Evolutionary conservation across 2,797 vertebrate genomes (phyloP).

Genomic region (Mastacembelus armatus): DNA sequence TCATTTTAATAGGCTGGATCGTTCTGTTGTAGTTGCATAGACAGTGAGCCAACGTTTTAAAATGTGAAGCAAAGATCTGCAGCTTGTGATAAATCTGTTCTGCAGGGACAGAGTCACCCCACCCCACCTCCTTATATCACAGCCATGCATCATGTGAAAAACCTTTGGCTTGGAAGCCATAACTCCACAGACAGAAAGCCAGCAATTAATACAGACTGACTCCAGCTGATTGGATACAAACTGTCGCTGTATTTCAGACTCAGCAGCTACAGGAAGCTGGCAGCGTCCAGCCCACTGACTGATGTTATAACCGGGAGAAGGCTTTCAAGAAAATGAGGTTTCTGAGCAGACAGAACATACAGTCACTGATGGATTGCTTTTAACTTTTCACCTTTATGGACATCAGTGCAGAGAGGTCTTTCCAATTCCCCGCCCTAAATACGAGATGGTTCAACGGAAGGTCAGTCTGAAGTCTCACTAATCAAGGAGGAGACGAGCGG

Average conservation of each 20-base stretch:
- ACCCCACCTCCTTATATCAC: too few relatives aligned
- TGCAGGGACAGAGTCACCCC: too few relatives aligned
- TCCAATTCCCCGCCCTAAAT: not conserved
- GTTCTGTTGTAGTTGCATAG: too few relatives aligned
- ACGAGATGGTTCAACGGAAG: slow-evolving; percentile 7
- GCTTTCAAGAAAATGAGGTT: slow-evolving; percentile 75
- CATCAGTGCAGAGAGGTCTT: slow-evolving; percentile 19
- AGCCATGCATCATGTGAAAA: slow-evolving; percentile 48
- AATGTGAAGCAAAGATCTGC: too few relatives aligned
- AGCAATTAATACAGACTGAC: slow-evolving; percentile 55
- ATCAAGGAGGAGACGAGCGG: slow-evolving; percentile 14
- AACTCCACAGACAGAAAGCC: slow-evolving; percentile 44
- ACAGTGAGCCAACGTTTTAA: too few relatives aligned
- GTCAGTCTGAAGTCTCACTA: slow-evolving; percentile 7
- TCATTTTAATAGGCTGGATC: too few relatives aligned
- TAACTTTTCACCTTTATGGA: slow-evolving; percentile 53
- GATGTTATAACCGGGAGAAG: slow-evolving; percentile 57
- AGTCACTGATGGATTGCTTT: slow-evolving; percentile 61
- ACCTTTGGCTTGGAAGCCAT: slow-evolving; percentile 37
- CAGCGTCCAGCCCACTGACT: slow-evolving; percentile 50
- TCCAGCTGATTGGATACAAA: slow-evolving; percentile 42
- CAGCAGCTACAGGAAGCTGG: slow-evolving; percentile 36
- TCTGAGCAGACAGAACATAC: slow-evolving; percentile 39
- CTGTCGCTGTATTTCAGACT: slow-evolving; percentile 46
- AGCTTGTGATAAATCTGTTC: too few relatives aligned